Evolutionary conservation across 2,888 invertebrate species (phyloP).

Genomic region (Alviniconcha strummeri): DNA sequence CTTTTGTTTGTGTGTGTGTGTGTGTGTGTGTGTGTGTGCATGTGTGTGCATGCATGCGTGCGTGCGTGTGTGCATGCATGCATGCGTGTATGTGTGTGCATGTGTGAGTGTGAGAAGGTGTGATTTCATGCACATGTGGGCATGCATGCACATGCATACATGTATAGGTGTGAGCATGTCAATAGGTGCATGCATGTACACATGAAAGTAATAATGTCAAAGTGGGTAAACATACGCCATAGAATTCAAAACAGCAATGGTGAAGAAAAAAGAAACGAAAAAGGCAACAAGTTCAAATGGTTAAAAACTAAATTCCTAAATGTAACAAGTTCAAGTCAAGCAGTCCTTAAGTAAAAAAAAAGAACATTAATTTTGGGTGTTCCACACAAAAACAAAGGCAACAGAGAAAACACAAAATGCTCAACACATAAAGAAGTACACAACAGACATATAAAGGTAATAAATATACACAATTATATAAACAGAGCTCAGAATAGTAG

Average conservation of each 20-base stretch:
- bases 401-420: not conserved
- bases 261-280: too few relatives aligned
- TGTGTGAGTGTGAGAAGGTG: not conserved
- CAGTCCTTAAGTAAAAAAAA: too few relatives aligned
- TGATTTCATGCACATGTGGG: not conserved
- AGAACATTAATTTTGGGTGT: too few relatives aligned
- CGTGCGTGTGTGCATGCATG: not conserved
- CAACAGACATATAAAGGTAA: not conserved
- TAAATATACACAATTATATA: not conserved
- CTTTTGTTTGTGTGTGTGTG: not conserved
- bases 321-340: too few relatives aligned
- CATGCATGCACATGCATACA: not conserved
- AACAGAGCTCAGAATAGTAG: not conserved
- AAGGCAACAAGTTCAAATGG: too few relatives aligned
- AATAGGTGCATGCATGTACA: not conserved
- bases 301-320: too few relatives aligned
- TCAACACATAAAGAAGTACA: not conserved
- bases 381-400: not conserved
- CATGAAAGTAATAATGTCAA: too few relatives aligned
- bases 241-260: too few relatives aligned
- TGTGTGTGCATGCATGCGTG: not conserved
- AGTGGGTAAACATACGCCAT: too few relatives aligned
- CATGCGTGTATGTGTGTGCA: not conserved
- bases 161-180: not conserved
- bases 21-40: not conserved